A percentile compares a stretch with the other conserved stretches of the same genome.
These are phyloP conservation scores for Drosophila athabasca DNA, from an alignment of 1,140 invertebrate genomes.

Conservation along the genomic window DNA sequence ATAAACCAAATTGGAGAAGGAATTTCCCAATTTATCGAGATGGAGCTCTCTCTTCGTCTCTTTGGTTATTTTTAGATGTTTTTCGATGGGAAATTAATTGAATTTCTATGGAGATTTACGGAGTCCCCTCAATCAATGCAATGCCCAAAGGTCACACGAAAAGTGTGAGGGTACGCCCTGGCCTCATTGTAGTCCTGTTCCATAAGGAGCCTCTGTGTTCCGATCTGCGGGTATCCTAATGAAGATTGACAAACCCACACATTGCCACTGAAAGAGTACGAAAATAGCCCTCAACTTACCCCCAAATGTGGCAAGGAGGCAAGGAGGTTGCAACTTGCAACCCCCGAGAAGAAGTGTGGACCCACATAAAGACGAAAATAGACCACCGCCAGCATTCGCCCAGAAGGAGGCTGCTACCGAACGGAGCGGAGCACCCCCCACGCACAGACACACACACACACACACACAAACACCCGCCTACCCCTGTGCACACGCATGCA, in stretches of 20 bases:
- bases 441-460: no score
- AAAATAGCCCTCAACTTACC: slow-evolving; percentile 58
- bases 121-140: slow-evolving; percentile 38
- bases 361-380: slow-evolving; percentile 68
- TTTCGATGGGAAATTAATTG: slow-evolving; percentile 38
- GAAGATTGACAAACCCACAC: slow-evolving; percentile 65
- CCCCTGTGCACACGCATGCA: no score
- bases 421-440: slow-evolving; percentile 28
- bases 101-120: slow-evolving; percentile 5
- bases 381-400: slow-evolving; percentile 61
- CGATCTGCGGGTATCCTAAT: slow-evolving; percentile 67
- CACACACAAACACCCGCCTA: no score
- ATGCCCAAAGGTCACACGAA: slow-evolving; percentile 2
- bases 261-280: slow-evolving; percentile 14
- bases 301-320: slow-evolving; percentile 28
- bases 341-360: slow-evolving; percentile 25
- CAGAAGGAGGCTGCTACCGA: slow-evolving; percentile 52
- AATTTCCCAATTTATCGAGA: not conserved
- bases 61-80: slow-evolving; percentile 41
- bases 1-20: slow-evolving; percentile 48
- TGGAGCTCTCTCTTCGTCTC: slow-evolving; percentile 6
- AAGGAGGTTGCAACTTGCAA: slow-evolving; percentile 1
- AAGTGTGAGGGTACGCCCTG: slow-evolving; percentile 25
- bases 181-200: slow-evolving; percentile 43
- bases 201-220: slow-evolving; percentile 29